Evolutionary conservation across 2,113 vertebrate genomes (phyloP).

Genomic region (Chloebia gouldiae): DNA sequence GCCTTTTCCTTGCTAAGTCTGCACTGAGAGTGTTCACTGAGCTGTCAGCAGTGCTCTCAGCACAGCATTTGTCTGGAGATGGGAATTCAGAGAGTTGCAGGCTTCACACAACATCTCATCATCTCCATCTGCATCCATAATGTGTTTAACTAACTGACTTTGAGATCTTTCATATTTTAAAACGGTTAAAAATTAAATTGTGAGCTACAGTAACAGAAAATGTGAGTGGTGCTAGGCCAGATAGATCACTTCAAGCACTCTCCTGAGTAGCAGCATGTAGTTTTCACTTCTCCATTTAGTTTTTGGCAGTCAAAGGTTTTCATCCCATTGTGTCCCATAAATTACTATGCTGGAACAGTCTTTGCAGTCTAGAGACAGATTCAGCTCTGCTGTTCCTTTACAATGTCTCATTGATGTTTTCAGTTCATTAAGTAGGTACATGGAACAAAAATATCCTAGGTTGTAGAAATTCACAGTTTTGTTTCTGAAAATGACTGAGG

Average conservation of each 20-base stretch:
- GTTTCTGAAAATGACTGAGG: constrained; percentile 3
- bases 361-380: constrained; percentile 16
- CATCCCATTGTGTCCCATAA: constrained; percentile 20
- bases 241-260: not conserved
- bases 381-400: not conserved
- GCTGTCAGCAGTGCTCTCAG: not conserved
- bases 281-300: constrained; percentile 33
- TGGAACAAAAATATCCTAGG: constrained; percentile 13
- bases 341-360: constrained; percentile 16
- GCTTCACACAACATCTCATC: not conserved
- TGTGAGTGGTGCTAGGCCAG: not conserved
- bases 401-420: constrained; percentile 42
- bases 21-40: not conserved
- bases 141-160: not conserved
- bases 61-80: not conserved
- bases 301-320: constrained; percentile 44
- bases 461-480: constrained; percentile 13
- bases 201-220: constrained; percentile 1
- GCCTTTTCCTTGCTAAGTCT: not conserved
- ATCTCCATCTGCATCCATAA: not conserved
- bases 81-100: not conserved
- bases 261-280: not conserved
- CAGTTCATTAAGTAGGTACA: constrained; percentile 46
- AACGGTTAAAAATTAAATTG: not conserved
- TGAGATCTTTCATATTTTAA: not conserved